phyloP scores from a whole-genome alignment of 2,797 vertebrate genomes.

The Sylvilagus floridanus region DNA sequence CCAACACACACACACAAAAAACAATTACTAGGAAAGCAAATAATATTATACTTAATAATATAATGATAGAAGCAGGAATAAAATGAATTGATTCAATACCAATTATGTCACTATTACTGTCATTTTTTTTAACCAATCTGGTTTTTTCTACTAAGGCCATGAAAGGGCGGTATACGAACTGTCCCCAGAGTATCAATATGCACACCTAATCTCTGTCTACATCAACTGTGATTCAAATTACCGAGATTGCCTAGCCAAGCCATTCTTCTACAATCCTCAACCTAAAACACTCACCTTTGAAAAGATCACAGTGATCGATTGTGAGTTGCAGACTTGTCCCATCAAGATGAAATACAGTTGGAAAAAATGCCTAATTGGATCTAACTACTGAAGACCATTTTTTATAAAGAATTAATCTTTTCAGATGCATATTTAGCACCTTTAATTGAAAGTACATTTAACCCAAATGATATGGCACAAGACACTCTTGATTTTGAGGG shows the following conservation, averaged over 20 bases:
- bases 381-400: slow-evolving; percentile 81
- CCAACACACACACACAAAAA: not conserved
- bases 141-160: slow-evolving; percentile 29
- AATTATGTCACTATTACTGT: slow-evolving; percentile 12
- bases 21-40: not conserved
- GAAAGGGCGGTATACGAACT: not conserved
- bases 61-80: slow-evolving; percentile 9
- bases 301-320: slow-evolving; percentile 76
- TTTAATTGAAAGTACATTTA: slow-evolving; percentile 83
- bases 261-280: slow-evolving; percentile 51
- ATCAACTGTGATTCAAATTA: not conserved
- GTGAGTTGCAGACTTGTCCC: slow-evolving; percentile 65
- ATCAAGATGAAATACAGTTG: slow-evolving; percentile 77
- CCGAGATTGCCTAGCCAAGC: not conserved
- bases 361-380: slow-evolving; percentile 81
- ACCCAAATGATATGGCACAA: slow-evolving; percentile 80
- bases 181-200: not conserved
- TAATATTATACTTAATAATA: slow-evolving; percentile 1
- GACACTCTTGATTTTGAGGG: slow-evolving; percentile 73
- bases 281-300: slow-evolving; percentile 62
- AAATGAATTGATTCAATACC: not conserved
- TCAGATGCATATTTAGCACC: slow-evolving; percentile 76
- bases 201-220: not conserved
- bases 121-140: not conserved
- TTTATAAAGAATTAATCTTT: slow-evolving; percentile 83